A percentile compares a stretch with the other conserved stretches of the same genome.
phyloP scores from a whole-genome alignment of 2,797 vertebrate species.

The Crypturellus tataupa region DNA sequence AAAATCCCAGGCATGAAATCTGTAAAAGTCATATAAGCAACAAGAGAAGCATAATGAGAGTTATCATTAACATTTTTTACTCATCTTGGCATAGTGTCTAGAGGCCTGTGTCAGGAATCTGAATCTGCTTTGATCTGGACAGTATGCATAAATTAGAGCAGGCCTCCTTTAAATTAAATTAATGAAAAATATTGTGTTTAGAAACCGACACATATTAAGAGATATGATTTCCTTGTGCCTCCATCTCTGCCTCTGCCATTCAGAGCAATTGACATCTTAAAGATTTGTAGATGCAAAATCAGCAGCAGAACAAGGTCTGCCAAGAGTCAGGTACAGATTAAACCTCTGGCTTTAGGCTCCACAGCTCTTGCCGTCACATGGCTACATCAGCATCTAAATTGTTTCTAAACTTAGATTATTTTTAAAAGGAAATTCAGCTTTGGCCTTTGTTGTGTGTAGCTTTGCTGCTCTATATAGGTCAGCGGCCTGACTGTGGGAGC shows the following conservation, averaged over 20 bases:
- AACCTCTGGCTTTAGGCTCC: background rate
- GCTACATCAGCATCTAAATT: constrained; percentile 3
- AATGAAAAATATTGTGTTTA: background rate
- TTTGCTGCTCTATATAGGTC: constrained; percentile 35
- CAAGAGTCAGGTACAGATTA: constrained; percentile 26
- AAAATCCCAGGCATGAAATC: constrained; percentile 13
- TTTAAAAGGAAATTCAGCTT: constrained; percentile 9
- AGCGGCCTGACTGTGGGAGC: background rate
- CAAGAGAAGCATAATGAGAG: background rate
- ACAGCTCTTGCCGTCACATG: background rate
- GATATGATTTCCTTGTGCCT: background rate
- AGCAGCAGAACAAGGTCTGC: background rate
- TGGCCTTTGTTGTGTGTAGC: background rate
- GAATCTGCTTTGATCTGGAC: background rate
- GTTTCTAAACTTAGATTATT: constrained; percentile 51
- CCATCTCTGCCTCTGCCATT: background rate
- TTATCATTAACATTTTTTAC: background rate
- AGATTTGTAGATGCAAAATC: background rate
- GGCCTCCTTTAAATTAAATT: constrained; percentile 15
- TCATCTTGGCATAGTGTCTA: background rate
- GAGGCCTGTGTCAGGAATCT: background rate
- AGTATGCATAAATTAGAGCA: background rate
- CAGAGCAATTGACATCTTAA: background rate
- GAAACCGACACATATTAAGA: background rate
- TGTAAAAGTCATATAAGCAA: background rate